Evolutionary conservation across 2,888 invertebrate genomes (phyloP).

Genomic region (Pardosa pseudoannulata): DNA sequence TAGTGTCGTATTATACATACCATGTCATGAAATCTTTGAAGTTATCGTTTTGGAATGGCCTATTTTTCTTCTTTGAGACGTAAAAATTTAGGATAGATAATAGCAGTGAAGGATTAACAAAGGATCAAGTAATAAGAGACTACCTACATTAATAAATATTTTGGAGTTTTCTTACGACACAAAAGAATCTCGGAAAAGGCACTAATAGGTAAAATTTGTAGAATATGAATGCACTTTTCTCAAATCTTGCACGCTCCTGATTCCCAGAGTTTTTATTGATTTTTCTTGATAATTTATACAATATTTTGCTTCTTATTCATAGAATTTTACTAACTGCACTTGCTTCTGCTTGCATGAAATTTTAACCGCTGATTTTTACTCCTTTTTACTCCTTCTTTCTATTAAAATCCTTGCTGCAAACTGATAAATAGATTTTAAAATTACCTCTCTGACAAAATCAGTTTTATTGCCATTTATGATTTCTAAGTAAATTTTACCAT

Average conservation of each 20-base stretch:
- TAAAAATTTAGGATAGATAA: background rate
- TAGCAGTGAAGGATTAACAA: background rate
- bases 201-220: constrained; percentile 47
- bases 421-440: no score
- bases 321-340: background rate
- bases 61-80: background rate
- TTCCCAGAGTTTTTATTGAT: background rate
- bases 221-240: constrained; percentile 43
- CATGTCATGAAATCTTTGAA: background rate
- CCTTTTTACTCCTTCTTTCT: no score
- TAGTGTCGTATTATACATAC: no score
- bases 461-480: no score
- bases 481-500: no score
- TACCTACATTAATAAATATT: background rate
- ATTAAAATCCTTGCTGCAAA: no score
- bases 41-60: background rate
- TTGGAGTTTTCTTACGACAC: background rate
- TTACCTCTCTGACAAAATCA: no score
- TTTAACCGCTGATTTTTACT: no score
- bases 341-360: no score
- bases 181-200: constrained; percentile 20
- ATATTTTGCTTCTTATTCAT: no score
- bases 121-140: background rate
- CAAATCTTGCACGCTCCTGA: constrained; percentile 23
- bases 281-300: no score